Base-by-base conservation (phyloP, 2,888 invertebrate species). In the Halocaridina rubra region DNA sequence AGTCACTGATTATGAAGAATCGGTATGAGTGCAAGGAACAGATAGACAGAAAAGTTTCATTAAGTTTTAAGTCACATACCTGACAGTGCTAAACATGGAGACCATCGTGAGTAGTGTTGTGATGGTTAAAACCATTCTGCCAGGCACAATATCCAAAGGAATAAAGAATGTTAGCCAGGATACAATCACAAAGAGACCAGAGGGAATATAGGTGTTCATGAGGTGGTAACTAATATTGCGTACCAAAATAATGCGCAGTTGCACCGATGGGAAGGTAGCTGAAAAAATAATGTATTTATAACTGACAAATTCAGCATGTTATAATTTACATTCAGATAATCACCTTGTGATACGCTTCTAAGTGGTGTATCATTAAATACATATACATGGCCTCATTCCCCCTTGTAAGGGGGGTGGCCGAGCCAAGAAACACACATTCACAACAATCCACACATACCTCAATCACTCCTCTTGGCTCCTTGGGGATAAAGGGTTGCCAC, bases 161-260 rank as follows among this genome's bases (percentile, higher is more conserved):
- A 82, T 72, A 19, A 82, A 78, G 39, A 82, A 78, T 10, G 72
- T 77, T 16, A 82, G 78, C 94, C 94, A 94, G 27, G 93, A 93
- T 90, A 94, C 94, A 90, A 93, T 93, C 86, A 94, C 94, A 90
- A 94, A 94, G 84, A 94, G 90, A 0, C 93, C 93, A 19, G 93
- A 94, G 0, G 94, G 94, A 30, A 94, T 90, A 90, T 94, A 94
- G 89, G 93, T 93, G 90, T 94, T 93, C 75, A 94, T 90, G 2
- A 94, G 91, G 90, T 94, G 93, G 88, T 93, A 93, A 78, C 93
- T 91, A 22, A 94, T 91, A 89, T 94, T 93, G 33, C 94, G 91
- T 33, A 93, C 93, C 88, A 94, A 90, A 13, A 76, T 53, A 27
- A 88, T 67, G 27, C 81, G 61, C 88, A 92, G 93, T 89, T 93